Base-by-base conservation (phyloP, 64 coral and sea anemone genomes). In the Cladopsammia gracilis region DNA sequence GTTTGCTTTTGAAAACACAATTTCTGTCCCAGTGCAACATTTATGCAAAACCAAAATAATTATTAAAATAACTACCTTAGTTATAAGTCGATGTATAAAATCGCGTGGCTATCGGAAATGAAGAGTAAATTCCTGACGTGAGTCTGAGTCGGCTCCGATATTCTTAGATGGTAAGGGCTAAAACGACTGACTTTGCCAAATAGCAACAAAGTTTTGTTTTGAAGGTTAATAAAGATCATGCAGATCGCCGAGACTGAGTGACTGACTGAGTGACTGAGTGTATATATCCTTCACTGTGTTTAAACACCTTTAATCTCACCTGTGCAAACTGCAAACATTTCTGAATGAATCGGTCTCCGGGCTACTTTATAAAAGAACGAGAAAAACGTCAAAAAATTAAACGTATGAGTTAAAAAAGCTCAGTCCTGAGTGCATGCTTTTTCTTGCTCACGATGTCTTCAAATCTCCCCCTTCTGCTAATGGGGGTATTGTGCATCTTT, bases 221-320 rank as follows among this genome's bases (percentile, higher is more conserved):
- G 34, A 34, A 34, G 65, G 9, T 42, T 10, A 7, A 8, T 69
- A 69, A 3, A 23, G 20, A 8, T 23, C 23, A 69, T 69, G 25
- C 25, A 6, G 65, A 69, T 25, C 25, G n/a, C n/a, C n/a, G 5
- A 69, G 9, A 69, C 65, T 25, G 65, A 69, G 0, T n/a, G 5
- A 8, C 19, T 64, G 61, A 57, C 7, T 25, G 9, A 2, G 4
- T 72, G 0, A 20, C 47, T 18, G 15, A 18, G 7, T 75, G 46
- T 45, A 6, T 50, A 19, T 19, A 14, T 20, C 18, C 1, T 4
- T 54, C 24, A 59, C n/a, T 67, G 9, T 84, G 24, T 68, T 68
- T 44, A 49, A 84, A 84, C 61, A 84, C 42, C 80, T 68, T 22
- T 49, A 18, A 12, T 77, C 53, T 25, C 80, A 68, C 44, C 44